Percentiles rank a stretch among this genome's conserved stretches.
phyloP scores from a whole-genome alignment of 2,888 invertebrate genomes.

The Steinernema hermaphroditum region DNA sequence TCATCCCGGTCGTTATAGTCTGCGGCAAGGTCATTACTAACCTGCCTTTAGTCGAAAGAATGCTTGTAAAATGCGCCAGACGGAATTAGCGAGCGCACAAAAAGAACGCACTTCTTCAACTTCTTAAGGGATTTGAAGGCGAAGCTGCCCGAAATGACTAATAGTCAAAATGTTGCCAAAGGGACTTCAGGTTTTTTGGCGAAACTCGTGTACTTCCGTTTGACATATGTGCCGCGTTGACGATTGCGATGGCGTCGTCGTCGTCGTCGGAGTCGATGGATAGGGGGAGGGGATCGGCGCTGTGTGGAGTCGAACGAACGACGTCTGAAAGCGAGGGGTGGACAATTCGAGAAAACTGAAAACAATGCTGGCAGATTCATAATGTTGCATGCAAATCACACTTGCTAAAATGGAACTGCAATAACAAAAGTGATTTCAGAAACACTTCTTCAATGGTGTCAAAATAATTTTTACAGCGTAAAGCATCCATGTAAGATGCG shows the following conservation, averaged over 20 bases:
- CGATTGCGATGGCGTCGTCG: too few relatives aligned
- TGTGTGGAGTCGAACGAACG: background rate
- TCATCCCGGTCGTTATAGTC: background rate
- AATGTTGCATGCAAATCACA: too few relatives aligned
- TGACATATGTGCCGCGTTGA: constrained; percentile 21
- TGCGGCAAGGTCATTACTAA: background rate
- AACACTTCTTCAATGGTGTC: too few relatives aligned
- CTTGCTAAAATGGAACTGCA: too few relatives aligned
- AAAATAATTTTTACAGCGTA: too few relatives aligned
- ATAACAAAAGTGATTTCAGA: too few relatives aligned
- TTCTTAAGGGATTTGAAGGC: background rate
- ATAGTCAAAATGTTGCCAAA: constrained; percentile 15
- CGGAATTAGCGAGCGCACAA: too few relatives aligned
- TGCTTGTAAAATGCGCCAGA: too few relatives aligned
- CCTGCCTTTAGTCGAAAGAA: too few relatives aligned
- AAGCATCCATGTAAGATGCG: too few relatives aligned
- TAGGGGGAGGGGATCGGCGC: constrained; percentile 24
- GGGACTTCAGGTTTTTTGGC: constrained; percentile 22
- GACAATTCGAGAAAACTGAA: background rate
- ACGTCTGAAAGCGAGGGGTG: constrained; percentile 21
- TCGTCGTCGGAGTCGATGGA: constrained; percentile 3
- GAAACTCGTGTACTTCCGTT: constrained; percentile 29
- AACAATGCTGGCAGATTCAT: too few relatives aligned
- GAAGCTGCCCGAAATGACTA: background rate
- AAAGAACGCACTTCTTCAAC: too few relatives aligned